Base-by-base conservation (phyloP, 2,797 vertebrate genomes). In the Enteromius radiatus region DNA sequence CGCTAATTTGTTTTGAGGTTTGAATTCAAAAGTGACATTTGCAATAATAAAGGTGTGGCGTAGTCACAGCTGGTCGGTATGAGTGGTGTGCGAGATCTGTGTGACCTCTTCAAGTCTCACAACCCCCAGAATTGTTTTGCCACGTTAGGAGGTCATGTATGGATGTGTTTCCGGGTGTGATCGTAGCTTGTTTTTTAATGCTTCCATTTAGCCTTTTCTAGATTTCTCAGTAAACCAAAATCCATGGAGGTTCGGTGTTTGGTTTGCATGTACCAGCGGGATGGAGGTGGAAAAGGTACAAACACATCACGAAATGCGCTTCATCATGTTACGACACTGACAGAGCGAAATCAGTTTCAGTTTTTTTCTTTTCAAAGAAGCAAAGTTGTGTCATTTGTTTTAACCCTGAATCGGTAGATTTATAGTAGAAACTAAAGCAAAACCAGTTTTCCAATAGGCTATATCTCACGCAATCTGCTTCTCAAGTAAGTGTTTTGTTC, bases 11-110 rank as follows among this genome's bases (percentile, higher is more conserved):
- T 87, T 87, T 91, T 89, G 86, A 90, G 91, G 91, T 91, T 89
- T 69, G 65, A 85, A 84, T 86, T 89, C 88, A 90, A 90, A 90
- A 89, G 91, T 91, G 93, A 92, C 91, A 94, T 95, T 95, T 92
- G 96, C 96, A 97, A 97, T 97, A 94, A 95, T 87, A 93, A 90
- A 84, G 88, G 88, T 87, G 54, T 88, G 59, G n/a, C 38, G 84
- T 80, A 33, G 83, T 81, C 65, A 89, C 59, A 88, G 84, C 88
- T 88, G 91, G 86, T 82, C 80, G 38, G 59, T 82, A 87, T 90
- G 90, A 81, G 63, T 64, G 49, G 36, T 52, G 49, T 80, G 45
- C 83, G 81, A 87, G 84, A 88, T 89, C 88, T 93, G 93, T 92
- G 92, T 64, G 38, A 38, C 77, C 63, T 52, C 78, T 47, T 41